These are phyloP conservation scores for Ricordea florida DNA, from an alignment of 92 coral and sea anemone species.

Conservation along the genomic window DNA sequence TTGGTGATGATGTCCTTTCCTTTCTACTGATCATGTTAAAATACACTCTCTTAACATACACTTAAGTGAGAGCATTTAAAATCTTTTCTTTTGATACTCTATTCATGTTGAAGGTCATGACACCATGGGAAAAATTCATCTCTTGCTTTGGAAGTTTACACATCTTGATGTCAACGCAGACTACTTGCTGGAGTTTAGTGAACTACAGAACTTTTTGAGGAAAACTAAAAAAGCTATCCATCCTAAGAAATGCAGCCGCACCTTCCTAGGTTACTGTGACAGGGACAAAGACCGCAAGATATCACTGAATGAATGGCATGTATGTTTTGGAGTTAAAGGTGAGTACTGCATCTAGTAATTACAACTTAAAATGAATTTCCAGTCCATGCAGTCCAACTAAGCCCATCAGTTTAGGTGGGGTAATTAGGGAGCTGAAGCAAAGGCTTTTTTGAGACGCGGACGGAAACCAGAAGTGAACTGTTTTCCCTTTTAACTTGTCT, in stretches of 20 bases:
- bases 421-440: no score
- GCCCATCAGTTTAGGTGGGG: no score
- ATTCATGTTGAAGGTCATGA: conserved; percentile 20
- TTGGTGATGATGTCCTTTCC: no score
- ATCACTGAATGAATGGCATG: conserved; percentile 87
- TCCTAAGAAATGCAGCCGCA: conserved; percentile 96
- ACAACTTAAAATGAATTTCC: no score
- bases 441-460: no score
- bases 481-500: no score
- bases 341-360: no score
- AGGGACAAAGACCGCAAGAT: conserved; percentile 62
- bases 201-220: conserved; percentile 71
- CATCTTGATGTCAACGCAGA: conserved; percentile 79
- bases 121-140: conserved; percentile 66
- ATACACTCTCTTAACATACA: not conserved
- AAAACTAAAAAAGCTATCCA: conserved; percentile 70
- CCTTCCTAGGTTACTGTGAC: conserved; percentile 87
- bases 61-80: not conserved
- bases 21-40: no score
- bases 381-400: no score
- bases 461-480: no score
- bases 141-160: conserved; percentile 85
- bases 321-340: conserved; percentile 92
- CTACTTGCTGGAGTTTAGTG: conserved; percentile 66
- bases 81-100: not conserved